phyloP scores from a whole-genome alignment of 2,888 invertebrate genomes.

The Ptilodon capucinus region DNA sequence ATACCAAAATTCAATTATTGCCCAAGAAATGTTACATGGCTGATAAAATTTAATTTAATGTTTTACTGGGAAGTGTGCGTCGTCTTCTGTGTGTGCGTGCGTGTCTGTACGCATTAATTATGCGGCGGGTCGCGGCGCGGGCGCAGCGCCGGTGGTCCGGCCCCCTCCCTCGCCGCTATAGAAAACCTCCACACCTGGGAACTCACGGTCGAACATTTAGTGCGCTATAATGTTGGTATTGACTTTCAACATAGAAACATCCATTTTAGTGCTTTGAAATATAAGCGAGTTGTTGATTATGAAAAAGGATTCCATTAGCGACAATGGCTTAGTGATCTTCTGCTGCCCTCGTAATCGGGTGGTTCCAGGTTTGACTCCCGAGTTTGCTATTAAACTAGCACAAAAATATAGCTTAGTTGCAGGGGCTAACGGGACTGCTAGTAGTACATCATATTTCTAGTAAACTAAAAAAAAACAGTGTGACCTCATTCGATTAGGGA shows the following conservation, averaged over 20 bases:
- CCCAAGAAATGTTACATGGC: slow-evolving; percentile 76
- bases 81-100: slow-evolving; percentile 59
- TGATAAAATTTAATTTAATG: slow-evolving; percentile 78
- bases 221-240: slow-evolving; percentile 48
- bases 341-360: too few relatives aligned
- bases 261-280: too few relatives aligned
- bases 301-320: too few relatives aligned
- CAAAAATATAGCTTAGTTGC: too few relatives aligned
- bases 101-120: slow-evolving; percentile 77
- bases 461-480: slow-evolving; percentile 1
- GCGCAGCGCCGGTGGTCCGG: slow-evolving; percentile 78
- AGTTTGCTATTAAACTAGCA: too few relatives aligned
- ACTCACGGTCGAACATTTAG: slow-evolving; percentile 62
- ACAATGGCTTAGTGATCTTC: too few relatives aligned
- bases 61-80: slow-evolving; percentile 64
- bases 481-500: slow-evolving; percentile 37
- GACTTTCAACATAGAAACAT: slow-evolving; percentile 13
- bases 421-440: too few relatives aligned
- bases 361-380: too few relatives aligned
- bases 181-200: slow-evolving; percentile 69
- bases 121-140: slow-evolving; percentile 73
- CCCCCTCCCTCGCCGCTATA: slow-evolving; percentile 47
- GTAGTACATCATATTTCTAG: too few relatives aligned
- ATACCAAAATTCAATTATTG: slow-evolving; percentile 69
- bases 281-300: too few relatives aligned